phyloP scores from a whole-genome alignment of 2,888 invertebrate species.

The Deladenus siricidicola region DNA sequence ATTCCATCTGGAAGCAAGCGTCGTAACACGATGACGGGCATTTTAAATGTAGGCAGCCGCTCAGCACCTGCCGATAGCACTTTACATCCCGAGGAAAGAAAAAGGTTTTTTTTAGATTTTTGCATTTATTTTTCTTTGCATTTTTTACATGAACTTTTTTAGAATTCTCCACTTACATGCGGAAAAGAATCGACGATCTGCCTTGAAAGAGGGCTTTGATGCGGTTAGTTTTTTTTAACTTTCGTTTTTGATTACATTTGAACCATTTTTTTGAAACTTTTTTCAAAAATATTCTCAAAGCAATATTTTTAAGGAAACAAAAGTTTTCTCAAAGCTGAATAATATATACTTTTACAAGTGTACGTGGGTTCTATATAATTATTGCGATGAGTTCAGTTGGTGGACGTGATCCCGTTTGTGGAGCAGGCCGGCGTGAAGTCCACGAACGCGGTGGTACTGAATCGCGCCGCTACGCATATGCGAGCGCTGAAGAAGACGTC shows the following conservation, averaged over 20 bases:
- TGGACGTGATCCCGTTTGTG: slow-evolving; percentile 47
- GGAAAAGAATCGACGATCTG: slow-evolving; percentile 50
- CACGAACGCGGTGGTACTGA: slow-evolving; percentile 52
- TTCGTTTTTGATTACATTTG: neutral
- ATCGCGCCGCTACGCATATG: slow-evolving; percentile 49
- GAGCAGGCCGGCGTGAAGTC: slow-evolving; percentile 47
- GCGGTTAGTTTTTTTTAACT: too few species aligned
- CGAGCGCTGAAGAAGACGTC: slow-evolving; percentile 29
- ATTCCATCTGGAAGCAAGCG: slow-evolving; percentile 19
- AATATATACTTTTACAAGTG: too few species aligned
- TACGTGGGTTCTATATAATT: too few species aligned
- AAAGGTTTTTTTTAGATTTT: slow-evolving; percentile 33
- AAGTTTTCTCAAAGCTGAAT: too few species aligned
- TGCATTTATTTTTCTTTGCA: too few species aligned
- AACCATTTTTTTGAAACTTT: neutral
- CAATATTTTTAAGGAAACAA: neutral
- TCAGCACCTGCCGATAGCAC: slow-evolving; percentile 46
- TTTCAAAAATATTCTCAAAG: neutral
- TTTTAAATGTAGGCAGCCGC: slow-evolving; percentile 5
- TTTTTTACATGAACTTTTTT: too few species aligned
- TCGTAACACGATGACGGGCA: slow-evolving; percentile 1
- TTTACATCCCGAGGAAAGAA: slow-evolving; percentile 48
- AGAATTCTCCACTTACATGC: slow-evolving; percentile 50
- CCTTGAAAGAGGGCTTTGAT: slow-evolving; percentile 53
- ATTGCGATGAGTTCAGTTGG: slow-evolving; percentile 32